These are phyloP conservation scores for Caracal caracal DNA, from an alignment of 2,113 vertebrate genomes.

Conservation along the genomic window DNA sequence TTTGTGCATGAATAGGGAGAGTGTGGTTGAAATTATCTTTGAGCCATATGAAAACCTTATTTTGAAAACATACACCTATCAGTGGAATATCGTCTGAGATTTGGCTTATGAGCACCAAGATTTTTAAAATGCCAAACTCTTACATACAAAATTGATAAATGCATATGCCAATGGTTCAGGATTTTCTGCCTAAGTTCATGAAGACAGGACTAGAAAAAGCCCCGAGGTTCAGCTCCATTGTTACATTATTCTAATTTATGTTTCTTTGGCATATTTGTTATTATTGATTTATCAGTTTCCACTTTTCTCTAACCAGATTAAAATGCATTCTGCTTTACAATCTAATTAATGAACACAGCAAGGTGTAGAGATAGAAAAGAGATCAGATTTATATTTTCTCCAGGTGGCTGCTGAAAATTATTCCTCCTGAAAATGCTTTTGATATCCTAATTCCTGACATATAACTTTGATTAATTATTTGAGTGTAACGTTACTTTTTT, in stretches of 20 bases:
- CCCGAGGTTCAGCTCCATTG: neutral
- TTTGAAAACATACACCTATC: neutral
- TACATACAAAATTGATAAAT: neutral
- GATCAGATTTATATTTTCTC: neutral
- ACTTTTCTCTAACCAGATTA: neutral
- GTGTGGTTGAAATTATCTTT: neutral
- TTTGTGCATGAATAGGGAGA: neutral
- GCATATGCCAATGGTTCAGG: neutral
- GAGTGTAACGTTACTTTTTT: neutral
- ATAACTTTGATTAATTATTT: conserved; percentile 16
- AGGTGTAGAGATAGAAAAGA: neutral
- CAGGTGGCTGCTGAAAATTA: neutral
- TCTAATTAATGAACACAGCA: conserved; percentile 3
- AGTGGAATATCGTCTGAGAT: neutral
- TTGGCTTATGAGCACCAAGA: neutral
- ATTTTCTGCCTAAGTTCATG: neutral
- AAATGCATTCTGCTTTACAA: neutral
- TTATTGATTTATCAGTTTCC: neutral
- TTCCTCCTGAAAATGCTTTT: conserved; percentile 23
- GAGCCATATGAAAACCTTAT: neutral
- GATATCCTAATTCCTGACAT: conserved; percentile 25
- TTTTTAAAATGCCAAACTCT: neutral
- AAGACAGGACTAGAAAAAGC: neutral
- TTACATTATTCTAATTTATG: neutral
- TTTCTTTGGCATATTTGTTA: neutral